A percentile compares a stretch with the other conserved stretches of the same genome.
Conservation (phyloP, 2,888 invertebrate species). For the Melinaea marsaeus region DNA sequence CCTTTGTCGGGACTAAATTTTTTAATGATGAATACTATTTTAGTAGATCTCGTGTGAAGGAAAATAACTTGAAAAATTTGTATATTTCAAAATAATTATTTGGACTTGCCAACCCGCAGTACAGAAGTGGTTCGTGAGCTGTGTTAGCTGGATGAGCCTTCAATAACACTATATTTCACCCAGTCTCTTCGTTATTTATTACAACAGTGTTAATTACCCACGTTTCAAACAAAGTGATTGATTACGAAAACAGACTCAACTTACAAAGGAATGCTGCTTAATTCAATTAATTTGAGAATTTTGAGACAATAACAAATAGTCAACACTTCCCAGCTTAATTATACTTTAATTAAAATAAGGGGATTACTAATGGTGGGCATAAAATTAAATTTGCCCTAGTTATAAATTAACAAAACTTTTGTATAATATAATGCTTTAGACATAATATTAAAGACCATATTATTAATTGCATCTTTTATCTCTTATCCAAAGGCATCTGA, state of each 20-base stretch:
- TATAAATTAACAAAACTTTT: conserved; percentile 1
- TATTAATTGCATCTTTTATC: not conserved
- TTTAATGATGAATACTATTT: too few relatives aligned
- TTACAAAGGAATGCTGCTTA: conserved; percentile 4
- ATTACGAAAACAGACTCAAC: conserved; percentile 6
- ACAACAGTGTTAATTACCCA: not conserved
- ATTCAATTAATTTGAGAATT: conserved; percentile 6
- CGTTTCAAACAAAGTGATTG: conserved; percentile 4
- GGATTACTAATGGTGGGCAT: not conserved
- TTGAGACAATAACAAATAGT: conserved; percentile 5
- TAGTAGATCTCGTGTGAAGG: too few relatives aligned
- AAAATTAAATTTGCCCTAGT: not conserved
- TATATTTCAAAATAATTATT: too few relatives aligned
- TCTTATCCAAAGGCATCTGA: not conserved
- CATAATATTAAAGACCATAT: not conserved
- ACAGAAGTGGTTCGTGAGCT: not conserved
- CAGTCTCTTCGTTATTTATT: conserved; percentile 1
- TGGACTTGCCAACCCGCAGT: too few relatives aligned
- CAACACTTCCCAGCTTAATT: conserved; percentile 5
- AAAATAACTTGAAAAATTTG: too few relatives aligned
- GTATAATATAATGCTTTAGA: not conserved
- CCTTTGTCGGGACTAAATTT: too few relatives aligned
- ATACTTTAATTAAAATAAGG: not conserved
- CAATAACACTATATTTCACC: not conserved
- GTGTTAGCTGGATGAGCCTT: not conserved